Evolutionary conservation across 2,113 vertebrate genomes (phyloP).

Genomic region (Corythaixoides concolor): DNA sequence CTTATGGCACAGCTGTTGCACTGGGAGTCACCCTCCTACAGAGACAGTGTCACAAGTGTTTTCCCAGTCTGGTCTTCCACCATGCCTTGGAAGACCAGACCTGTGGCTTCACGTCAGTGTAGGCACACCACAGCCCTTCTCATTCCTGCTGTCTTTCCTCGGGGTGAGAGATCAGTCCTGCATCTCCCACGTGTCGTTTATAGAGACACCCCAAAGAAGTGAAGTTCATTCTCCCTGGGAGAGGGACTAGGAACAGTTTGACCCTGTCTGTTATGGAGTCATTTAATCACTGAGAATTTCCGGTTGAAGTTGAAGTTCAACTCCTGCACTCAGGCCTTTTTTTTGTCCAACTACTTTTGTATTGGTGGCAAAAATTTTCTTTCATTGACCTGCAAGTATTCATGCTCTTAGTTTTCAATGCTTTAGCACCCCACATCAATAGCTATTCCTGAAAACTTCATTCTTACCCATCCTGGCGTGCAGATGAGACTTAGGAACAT

Average conservation of each 20-base stretch:
- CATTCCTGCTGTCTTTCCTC: background rate
- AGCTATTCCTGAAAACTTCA: background rate
- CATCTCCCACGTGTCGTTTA: background rate
- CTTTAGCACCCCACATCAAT: background rate
- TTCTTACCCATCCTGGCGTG: background rate
- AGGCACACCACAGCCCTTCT: background rate
- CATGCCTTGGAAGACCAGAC: background rate
- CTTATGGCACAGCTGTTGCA: background rate
- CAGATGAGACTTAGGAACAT: background rate
- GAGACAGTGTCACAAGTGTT: background rate
- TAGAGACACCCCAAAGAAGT: background rate
- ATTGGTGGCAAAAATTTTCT: background rate
- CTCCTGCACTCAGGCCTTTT: background rate
- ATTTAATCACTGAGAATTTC: background rate
- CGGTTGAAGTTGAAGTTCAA: background rate
- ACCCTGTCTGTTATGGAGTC: background rate
- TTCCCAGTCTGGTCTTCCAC: background rate
- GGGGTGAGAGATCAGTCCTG: background rate
- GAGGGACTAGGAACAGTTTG: background rate
- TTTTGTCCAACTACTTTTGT: background rate
- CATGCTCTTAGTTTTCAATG: background rate
- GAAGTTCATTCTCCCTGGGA: background rate
- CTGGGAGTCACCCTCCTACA: background rate
- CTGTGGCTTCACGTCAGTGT: background rate
- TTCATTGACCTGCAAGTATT: background rate